Evolutionary conservation across 1,140 invertebrate genomes (phyloP), one percentile per base, ranked within the genome.

Genomic region (Potamilus streckersoni): DNA sequence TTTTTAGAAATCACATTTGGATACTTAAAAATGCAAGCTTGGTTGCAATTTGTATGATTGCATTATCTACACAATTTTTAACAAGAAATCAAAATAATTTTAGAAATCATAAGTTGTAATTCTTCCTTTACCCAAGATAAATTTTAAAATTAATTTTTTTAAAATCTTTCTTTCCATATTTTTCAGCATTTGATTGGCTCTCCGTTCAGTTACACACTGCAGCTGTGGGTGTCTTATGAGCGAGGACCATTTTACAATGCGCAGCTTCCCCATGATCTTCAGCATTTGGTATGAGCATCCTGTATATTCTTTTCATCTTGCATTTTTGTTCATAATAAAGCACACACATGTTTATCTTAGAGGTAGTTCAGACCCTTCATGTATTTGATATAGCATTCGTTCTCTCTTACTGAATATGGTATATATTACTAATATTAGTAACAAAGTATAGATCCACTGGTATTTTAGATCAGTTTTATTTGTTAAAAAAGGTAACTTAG

Each of bases 171-270:
- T 38, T 38, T 27, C 38, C 38, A 38, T 38, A 38, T 38, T 81
- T 92, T 92, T 82, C 87, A 89, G 87, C 80, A 80, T 59, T 77
- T 87, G n/a, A 69, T 88, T 58, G 86, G 87, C 15, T 67, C 78
- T 38, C 38, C 2, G 38, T 38, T 16, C 19, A 77, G 80, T 66
- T 56, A 73, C 92, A 92, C 92, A 71, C 82, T 95, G n/a, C 93
- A 96, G 73, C 89, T 97, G 0, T 94, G 93, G 83, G 93, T 97
- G 14, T 95, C 95, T 0, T 94, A 95, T 82, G 94, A 94, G 86
- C 90, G 93, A 65, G 91, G 92, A 17, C 89, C 90, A 13, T 96
- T 96, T 86, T 86, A 93, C 56, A 92, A 92, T 78, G 95, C 95
- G 1, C 87, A 93, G 65, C 96, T 97, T 86, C 93, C 95, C 69